Evolutionary conservation across 2,797 vertebrate genomes (phyloP), one percentile per base, ranked within the genome.

Genomic region (Oreortyx pictus): DNA sequence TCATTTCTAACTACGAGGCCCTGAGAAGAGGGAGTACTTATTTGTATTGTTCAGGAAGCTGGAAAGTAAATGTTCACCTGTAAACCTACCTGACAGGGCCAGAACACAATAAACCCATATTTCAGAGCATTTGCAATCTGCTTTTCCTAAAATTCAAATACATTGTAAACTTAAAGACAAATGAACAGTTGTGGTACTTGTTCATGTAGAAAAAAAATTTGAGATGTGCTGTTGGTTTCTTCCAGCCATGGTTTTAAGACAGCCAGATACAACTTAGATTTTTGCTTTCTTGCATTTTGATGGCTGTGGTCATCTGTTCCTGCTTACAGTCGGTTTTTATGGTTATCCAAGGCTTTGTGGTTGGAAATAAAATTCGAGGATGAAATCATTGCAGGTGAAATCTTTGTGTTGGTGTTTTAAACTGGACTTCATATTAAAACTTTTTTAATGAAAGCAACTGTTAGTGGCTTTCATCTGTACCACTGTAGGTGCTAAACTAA

Each of bases 401-500:
- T 86, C 35, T 82, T 87, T 4, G 1, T 65, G 73, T 22, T 24
- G 25, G 4, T 77, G 29, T 71, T 86, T 85, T 91, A 74, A 88
- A 68, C 46, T 65, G 14, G 33, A 74, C 59, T 93, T 93, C 68
- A 64, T 24, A 57, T 37, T 79, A 62, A 66, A 47, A 35, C 35
- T 66, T 56, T 84, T 89, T 50, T 80, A 80, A 91, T 90, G 82
- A 86, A 92, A 89, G 60, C 9, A 50, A 68, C 14, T 59, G 47
- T 84, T n/a, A 22, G 33, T 66, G 23, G 6, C 7, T 88, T 90
- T 84, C 2, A 1, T 84, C 35, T 73, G 10, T 66, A 22, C 11
- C 41, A 73, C 43, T 62, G 8, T 49, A 82, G 56, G 60, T 81
- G 62, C 47, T 70, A 87, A 92, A 64, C 37, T 60, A 77, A 80